A percentile compares a stretch with the other conserved stretches of the same genome.
These are phyloP conservation scores for Nasonia longicornis DNA, from an alignment of 1,140 invertebrate species.

Conservation along the genomic window DNA sequence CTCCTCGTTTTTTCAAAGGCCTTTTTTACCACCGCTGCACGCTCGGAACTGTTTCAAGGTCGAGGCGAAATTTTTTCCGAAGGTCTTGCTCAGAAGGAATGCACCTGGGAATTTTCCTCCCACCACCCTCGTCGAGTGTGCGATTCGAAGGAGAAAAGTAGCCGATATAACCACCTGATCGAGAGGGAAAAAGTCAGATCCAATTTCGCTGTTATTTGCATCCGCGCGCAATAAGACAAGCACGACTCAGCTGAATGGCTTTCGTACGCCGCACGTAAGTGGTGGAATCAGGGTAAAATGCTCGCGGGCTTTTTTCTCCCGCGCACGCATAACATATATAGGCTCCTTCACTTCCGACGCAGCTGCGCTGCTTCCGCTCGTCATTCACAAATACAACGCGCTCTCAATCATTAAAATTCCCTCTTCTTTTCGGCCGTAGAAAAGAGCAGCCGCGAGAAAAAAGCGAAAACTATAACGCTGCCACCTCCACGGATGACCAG, in stretches of 20 bases:
- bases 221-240: too few species aligned
- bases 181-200: too few species aligned
- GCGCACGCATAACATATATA: background rate
- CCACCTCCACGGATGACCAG: background rate
- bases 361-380: background rate
- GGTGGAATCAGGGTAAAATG: background rate
- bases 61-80: background rate
- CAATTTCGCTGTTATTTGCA: too few species aligned
- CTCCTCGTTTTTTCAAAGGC: background rate
- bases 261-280: background rate
- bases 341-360: background rate
- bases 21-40: background rate
- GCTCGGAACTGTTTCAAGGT: background rate
- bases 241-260: background rate
- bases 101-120: background rate
- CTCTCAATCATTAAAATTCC: constrained; percentile 17
- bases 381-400: constrained; percentile 22
- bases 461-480: background rate
- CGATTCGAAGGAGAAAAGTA: too few species aligned
- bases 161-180: too few species aligned
- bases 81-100: background rate
- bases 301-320: background rate
- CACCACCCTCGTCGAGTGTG: too few species aligned
- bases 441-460: constrained; percentile 1
- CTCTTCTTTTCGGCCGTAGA: background rate